A percentile compares a stretch with the other conserved stretches of the same genome.
These are phyloP conservation scores for Selene dorsalis DNA, from an alignment of 2,797 vertebrate genomes.

Conservation along the genomic window DNA sequence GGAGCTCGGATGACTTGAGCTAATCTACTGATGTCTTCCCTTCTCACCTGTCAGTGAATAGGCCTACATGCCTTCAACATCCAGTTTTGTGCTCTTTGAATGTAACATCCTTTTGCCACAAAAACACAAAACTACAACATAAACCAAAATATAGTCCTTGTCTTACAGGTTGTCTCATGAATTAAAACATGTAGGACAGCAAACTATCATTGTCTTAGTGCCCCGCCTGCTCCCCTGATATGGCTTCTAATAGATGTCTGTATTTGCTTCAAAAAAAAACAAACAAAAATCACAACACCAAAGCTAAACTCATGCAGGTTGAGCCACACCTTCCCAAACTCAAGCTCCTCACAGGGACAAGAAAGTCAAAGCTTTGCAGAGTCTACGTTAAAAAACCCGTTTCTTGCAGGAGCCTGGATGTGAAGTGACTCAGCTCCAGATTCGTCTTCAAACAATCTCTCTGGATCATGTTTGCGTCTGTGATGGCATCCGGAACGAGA, in stretches of 20 bases:
- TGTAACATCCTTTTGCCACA: neutral
- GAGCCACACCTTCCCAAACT: neutral
- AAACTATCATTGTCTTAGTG: neutral
- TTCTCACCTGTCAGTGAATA: constrained; percentile 1
- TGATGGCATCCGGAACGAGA: constrained; percentile 67
- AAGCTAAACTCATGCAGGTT: neutral
- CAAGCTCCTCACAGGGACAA: no score
- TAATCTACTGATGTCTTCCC: constrained; percentile 7
- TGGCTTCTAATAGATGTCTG: neutral
- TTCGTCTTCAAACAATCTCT: constrained; percentile 74
- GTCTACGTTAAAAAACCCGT: neutral
- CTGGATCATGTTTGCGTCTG: constrained; percentile 76
- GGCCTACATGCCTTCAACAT: neutral
- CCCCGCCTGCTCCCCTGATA: neutral
- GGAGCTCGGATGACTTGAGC: constrained; percentile 33
- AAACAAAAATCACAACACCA: neutral
- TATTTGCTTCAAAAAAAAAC: constrained; percentile 3
- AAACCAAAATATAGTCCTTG: neutral
- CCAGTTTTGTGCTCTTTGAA: neutral
- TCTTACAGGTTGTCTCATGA: neutral
- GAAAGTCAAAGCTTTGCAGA: neutral
- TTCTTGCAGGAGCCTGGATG: neutral
- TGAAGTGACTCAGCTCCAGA: neutral
- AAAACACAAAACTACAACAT: neutral
- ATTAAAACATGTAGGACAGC: neutral